Evolutionary conservation across 1,140 invertebrate genomes (phyloP).

Genomic region (Drosophila yakuba): DNA sequence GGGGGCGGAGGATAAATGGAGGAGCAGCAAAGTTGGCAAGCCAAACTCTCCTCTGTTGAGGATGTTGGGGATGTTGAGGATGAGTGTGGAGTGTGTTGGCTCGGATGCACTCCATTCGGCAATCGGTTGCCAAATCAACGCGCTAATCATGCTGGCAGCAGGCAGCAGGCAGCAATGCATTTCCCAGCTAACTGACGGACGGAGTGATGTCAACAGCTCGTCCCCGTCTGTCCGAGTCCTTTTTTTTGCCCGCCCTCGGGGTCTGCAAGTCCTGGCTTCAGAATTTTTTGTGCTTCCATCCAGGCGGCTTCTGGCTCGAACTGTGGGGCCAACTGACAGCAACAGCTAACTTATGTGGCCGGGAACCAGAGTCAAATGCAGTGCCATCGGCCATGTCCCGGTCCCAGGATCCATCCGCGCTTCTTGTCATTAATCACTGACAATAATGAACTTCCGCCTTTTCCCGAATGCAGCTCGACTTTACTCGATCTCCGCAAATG

Average conservation of each 20-base stretch:
- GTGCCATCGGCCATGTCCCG: neutral
- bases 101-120: conserved; percentile 26
- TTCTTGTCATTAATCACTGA: conserved; percentile 82
- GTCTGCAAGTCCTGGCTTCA: conserved; percentile 6
- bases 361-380: conserved; percentile 4
- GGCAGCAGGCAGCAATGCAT: conserved; percentile 55
- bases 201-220: conserved; percentile 60
- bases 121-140: conserved; percentile 75
- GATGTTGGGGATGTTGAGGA: neutral
- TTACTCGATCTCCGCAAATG: conserved; percentile 38
- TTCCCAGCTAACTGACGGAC: conserved; percentile 56
- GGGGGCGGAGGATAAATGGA: neutral
- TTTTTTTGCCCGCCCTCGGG: neutral
- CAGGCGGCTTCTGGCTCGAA: neutral
- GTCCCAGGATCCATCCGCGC: conserved; percentile 17
- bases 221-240: conserved; percentile 11
- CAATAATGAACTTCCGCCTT: conserved; percentile 84
- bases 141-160: conserved; percentile 71
- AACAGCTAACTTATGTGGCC: conserved; percentile 76
- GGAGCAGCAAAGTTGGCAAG: conserved; percentile 26
- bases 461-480: conserved; percentile 52
- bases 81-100: neutral
- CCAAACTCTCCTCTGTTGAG: conserved; percentile 37
- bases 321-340: conserved; percentile 50
- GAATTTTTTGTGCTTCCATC: conserved; percentile 15